Conservation (phyloP, 2,797 vertebrate genomes). For the Gobio occitaniae region DNA sequence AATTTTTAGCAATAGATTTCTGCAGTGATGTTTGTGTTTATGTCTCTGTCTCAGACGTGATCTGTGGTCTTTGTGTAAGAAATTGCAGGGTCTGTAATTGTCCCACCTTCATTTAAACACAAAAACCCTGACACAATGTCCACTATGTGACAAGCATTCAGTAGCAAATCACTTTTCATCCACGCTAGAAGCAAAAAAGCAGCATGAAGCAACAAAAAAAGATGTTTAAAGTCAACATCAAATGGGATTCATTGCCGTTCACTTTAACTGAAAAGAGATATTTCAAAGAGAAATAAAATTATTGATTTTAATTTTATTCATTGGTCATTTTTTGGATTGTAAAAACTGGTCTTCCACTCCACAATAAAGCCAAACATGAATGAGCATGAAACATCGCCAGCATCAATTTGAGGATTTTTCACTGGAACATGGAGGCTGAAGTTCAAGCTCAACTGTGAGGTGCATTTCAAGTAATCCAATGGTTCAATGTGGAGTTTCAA, state of each 20-base stretch:
- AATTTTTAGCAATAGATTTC: neutral
- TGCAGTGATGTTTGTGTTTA: neutral
- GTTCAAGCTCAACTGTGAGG: neutral
- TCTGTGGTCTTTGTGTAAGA: neutral
- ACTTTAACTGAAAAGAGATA: neutral
- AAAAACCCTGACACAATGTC: slow-evolving; percentile 47
- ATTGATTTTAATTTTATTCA: neutral
- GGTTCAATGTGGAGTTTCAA: neutral
- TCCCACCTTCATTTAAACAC: slow-evolving; percentile 41
- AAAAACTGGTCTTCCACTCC: neutral
- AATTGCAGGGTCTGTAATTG: slow-evolving; percentile 29
- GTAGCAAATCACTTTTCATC: neutral
- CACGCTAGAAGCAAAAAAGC: neutral
- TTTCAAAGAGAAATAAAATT: neutral
- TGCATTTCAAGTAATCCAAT: neutral
- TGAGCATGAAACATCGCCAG: neutral
- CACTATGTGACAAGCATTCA: neutral
- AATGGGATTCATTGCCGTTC: neutral
- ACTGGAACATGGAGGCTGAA: neutral
- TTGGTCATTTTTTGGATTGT: neutral
- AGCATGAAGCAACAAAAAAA: neutral
- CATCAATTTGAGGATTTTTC: neutral
- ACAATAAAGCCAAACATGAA: neutral
- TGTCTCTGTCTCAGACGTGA: neutral
- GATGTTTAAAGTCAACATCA: neutral